These are phyloP conservation scores for Rallus crepitans DNA, from an alignment of 2,797 vertebrate species.

Conservation along the genomic window DNA sequence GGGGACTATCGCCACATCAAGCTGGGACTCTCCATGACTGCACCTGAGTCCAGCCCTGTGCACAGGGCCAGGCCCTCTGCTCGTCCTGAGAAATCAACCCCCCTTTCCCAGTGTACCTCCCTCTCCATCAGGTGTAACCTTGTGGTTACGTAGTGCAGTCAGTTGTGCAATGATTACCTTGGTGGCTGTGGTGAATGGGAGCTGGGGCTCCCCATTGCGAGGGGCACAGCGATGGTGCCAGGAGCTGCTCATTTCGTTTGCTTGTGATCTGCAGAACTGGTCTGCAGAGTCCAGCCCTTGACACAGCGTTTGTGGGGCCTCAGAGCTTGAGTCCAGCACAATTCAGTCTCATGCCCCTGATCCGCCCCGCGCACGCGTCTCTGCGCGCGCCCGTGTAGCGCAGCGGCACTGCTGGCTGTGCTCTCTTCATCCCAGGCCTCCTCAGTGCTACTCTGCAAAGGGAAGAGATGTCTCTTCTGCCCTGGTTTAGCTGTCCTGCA, in stretches of 20 bases:
- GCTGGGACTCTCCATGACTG: background rate
- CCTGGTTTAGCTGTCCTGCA: background rate
- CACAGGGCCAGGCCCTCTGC: background rate
- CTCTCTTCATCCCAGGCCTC: background rate
- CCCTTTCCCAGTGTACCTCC: fast-evolving
- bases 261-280: background rate
- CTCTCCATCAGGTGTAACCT: fast-evolving
- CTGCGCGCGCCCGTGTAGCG: fast-evolving
- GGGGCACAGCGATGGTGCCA: fast-evolving
- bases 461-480: background rate
- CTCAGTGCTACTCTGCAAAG: background rate
- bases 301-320: background rate
- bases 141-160: fast-evolving
- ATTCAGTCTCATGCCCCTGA: fast-evolving
- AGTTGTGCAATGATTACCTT: fast-evolving
- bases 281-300: background rate
- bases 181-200: background rate
- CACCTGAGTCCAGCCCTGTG: background rate
- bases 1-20: background rate
- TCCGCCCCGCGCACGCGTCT: too few species aligned
- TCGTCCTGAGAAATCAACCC: too few species aligned
- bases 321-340: background rate
- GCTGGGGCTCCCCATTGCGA: fast-evolving
- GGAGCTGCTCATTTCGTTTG: fast-evolving
- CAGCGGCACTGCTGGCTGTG: background rate